Base-by-base conservation (phyloP, 2,113 vertebrate species). In the Dascyllus trimaculatus region DNA sequence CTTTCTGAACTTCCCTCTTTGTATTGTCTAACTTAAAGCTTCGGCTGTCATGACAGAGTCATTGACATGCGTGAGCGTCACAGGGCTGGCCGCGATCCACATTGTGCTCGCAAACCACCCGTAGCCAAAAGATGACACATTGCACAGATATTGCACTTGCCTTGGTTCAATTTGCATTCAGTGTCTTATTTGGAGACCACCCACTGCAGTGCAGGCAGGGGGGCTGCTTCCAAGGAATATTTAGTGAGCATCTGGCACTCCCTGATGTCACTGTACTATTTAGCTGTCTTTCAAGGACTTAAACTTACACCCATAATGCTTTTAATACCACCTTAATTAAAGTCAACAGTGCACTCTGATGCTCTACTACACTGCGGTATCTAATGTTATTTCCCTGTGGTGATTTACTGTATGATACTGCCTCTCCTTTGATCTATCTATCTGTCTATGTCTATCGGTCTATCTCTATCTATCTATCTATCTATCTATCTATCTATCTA, bases 211-310 rank as follows among this genome's bases (percentile, higher is more conserved):
- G 54, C 57, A 71, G 74, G 71, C 62, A 58, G 85, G 84, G 87
- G 94, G 93, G 78, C 93, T 93, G 95, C 95, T 94, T 95, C 94
- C 91, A 91, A 82, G 93, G 95, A 95, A 90, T 95, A 94, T 94
- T 90, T 80, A 87, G 79, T 90, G 93, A 91, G 94, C 96, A 97
- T 95, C 95, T 97, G 95, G 93, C 90, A 90, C 94, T 96, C 93
- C 92, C 92, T 90, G 88, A 91, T 96, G 95, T 95, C 96, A 96
- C 95, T 93, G 94, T 92, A 93, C 94, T 93, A 94, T 94, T 95
- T 95, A 91, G 85, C 82, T 65, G 25, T 78, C 86, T 90, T 88
- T 84, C 63, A 88, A 87, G 77, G 87, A 85, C 86, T 86, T 86
- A 80, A 87, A 91, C 82, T 78, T 89, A 85, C 81, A 78, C 73